These are phyloP conservation scores for Xylocopa sonorina DNA, from an alignment of 1,140 invertebrate species.

Conservation along the genomic window DNA sequence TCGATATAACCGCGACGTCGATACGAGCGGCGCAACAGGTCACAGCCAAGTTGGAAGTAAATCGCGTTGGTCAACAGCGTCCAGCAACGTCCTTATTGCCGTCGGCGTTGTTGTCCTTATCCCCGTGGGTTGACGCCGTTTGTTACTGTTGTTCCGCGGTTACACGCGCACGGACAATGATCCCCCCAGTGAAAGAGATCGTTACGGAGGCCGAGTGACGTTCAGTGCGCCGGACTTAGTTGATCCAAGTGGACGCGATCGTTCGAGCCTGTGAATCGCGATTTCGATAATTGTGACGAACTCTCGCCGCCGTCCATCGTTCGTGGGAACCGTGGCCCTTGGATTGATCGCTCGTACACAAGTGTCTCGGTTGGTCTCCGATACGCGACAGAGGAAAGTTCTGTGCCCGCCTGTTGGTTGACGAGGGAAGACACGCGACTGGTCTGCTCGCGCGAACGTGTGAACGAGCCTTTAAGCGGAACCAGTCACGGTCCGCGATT, in stretches of 20 bases:
- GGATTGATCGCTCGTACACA: no score
- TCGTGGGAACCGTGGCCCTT: no score
- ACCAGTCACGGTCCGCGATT: constrained; percentile 49
- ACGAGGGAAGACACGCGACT: neutral
- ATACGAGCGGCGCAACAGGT: constrained; percentile 11
- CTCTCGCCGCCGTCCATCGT: no score
- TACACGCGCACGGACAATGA: constrained; percentile 30
- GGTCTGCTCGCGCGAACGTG: neutral
- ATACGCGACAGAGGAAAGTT: neutral
- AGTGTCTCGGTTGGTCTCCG: no score
- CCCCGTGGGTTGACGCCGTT: neutral
- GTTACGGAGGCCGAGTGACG: constrained; percentile 36
- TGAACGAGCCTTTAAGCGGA: constrained; percentile 47
- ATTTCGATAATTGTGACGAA: neutral
- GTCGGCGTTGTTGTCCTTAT: neutral
- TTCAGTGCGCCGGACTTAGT: constrained; percentile 24
- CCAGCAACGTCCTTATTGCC: neutral
- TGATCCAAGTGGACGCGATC: constrained; percentile 25
- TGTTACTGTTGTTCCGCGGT: constrained; percentile 9
- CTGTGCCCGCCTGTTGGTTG: neutral
- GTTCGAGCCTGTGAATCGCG: neutral
- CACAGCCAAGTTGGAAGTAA: neutral
- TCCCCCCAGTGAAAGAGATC: constrained; percentile 19
- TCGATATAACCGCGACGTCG: constrained; percentile 7
- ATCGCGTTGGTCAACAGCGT: neutral